Percentiles rank a stretch among this genome's conserved stretches.
Conservation (phyloP, 2,797 vertebrate genomes). For the Scyliorhinus canicula region DNA sequence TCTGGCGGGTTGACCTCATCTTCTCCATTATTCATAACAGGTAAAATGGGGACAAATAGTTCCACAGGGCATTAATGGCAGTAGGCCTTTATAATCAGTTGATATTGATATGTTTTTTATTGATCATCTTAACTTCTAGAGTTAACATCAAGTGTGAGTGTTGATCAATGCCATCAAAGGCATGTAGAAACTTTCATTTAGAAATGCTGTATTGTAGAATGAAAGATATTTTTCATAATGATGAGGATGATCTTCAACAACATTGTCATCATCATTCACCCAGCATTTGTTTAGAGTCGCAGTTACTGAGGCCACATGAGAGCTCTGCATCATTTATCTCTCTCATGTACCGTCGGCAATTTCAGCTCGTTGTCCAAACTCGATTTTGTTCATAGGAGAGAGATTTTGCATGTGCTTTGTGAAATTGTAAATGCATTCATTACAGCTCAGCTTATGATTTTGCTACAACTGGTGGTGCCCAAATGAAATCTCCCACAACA, state of each 20-base stretch:
- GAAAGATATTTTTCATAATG: conserved; percentile 43
- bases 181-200: neutral
- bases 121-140: neutral
- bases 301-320: neutral
- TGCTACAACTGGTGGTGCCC: neutral
- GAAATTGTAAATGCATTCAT: neutral
- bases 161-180: conserved; percentile 1
- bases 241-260: conserved; percentile 47
- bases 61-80: neutral
- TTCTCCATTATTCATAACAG: neutral
- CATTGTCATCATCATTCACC: conserved; percentile 42
- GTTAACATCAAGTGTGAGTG: neutral
- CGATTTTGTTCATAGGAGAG: neutral
- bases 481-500: neutral
- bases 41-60: neutral
- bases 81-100: neutral
- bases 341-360: neutral
- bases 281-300: neutral
- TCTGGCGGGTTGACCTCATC: neutral
- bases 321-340: neutral
- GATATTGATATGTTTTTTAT: neutral
- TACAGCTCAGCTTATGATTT: neutral
- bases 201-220: neutral
- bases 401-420: neutral
- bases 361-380: neutral